Conservation (phyloP, 2,888 invertebrate species). For the Neelides folsomi region DNA sequence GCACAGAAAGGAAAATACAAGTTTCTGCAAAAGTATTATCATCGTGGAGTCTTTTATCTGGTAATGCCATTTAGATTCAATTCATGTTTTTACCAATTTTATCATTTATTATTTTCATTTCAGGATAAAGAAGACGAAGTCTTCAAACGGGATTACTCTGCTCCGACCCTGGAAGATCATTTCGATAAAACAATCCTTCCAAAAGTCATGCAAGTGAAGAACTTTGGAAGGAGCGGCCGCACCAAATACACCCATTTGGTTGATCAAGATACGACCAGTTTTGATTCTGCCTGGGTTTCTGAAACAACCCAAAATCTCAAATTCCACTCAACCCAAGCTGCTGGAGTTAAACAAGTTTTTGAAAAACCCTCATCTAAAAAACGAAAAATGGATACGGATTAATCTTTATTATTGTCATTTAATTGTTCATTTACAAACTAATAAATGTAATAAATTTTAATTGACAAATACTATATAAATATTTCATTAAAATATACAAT, state of each 20-base stretch:
- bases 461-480: too few species aligned
- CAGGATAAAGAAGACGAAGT: conserved; percentile 77
- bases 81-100: background rate
- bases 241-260: conserved; percentile 99
- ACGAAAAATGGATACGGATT: conserved; percentile 10
- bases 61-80: conserved; percentile 36
- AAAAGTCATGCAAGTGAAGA: conserved; percentile 99
- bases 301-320: conserved; percentile 79
- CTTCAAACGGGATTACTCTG: conserved; percentile 83
- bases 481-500: too few species aligned
- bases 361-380: conserved; percentile 62
- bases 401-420: background rate
- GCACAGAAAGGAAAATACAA: conserved; percentile 96
- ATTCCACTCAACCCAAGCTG: conserved; percentile 73
- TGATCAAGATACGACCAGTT: conserved; percentile 96
- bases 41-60: conserved; percentile 97
- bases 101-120: conserved; percentile 16
- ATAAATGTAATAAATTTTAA: too few species aligned
- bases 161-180: conserved; percentile 94
- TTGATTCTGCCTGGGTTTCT: conserved; percentile 92
- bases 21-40: conserved; percentile 98
- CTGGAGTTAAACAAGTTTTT: conserved; percentile 84
- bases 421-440: too few species aligned
- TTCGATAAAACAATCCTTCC: conserved; percentile 98
- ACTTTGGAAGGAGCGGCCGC: conserved; percentile 95